A percentile compares a stretch with the other conserved stretches of the same genome.
Evolutionary conservation across 2,113 vertebrate species (phyloP).

Genomic region (Oxyruncus cristatus): DNA sequence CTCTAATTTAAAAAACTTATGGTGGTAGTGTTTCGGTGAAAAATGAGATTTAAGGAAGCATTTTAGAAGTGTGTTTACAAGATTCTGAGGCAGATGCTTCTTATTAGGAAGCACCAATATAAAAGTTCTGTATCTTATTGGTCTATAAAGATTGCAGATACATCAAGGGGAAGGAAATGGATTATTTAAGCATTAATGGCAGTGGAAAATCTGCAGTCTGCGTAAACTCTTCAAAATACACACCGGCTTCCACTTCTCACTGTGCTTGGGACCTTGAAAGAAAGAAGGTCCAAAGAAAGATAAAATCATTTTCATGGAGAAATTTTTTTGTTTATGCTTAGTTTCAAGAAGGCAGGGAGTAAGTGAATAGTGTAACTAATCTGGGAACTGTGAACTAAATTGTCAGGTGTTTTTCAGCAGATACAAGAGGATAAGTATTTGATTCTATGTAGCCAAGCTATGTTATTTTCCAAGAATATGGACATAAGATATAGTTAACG

Average conservation of each 20-base stretch:
- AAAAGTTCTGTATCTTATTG: neutral
- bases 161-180: neutral
- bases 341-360: neutral
- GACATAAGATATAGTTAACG: neutral
- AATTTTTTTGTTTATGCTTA: neutral
- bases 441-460: neutral
- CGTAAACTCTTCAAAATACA: neutral
- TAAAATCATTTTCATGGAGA: neutral
- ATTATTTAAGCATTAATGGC: neutral
- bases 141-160: neutral
- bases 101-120: neutral
- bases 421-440: neutral
- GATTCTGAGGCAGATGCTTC: neutral
- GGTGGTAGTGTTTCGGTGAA: neutral
- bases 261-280: neutral
- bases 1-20: neutral
- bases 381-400: neutral
- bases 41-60: neutral
- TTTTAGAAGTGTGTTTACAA: neutral
- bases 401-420: neutral
- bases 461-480: neutral
- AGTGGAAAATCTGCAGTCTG: neutral
- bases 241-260: neutral
- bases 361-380: neutral
- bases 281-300: neutral